Percentiles rank a stretch among this genome's conserved stretches.
Evolutionary conservation across 2,113 vertebrate genomes (phyloP).

Genomic region (Galeopterus variegatus): DNA sequence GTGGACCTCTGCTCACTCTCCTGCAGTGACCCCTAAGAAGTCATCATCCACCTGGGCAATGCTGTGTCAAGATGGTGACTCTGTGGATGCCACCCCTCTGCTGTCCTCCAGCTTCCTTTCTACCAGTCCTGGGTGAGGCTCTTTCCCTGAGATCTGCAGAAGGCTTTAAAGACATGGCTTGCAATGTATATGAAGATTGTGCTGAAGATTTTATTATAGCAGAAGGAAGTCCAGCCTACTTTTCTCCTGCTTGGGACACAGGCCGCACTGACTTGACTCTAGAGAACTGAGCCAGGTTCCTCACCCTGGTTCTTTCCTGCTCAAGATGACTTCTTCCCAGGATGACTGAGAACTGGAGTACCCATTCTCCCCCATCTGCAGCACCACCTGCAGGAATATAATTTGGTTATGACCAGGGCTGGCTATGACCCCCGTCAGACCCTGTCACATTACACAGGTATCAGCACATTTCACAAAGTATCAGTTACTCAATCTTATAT

Average conservation of each 20-base stretch:
- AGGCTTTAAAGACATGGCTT: neutral
- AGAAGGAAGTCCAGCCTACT: neutral
- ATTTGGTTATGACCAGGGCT: too few relatives aligned
- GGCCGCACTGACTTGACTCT: neutral
- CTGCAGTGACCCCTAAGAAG: neutral
- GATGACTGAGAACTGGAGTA: neutral
- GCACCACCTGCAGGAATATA: rapidly evolving
- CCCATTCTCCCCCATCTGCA: rapidly evolving
- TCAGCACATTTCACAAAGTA: neutral
- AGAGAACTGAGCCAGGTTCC: neutral
- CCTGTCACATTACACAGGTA: neutral
- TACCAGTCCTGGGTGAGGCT: too few relatives aligned
- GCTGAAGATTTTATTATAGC: neutral
- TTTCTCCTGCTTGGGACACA: neutral
- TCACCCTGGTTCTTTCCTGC: neutral
- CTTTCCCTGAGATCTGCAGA: neutral
- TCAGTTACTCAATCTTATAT: neutral
- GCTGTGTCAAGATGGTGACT: neutral
- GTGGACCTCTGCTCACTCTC: neutral
- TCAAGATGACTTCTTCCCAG: neutral
- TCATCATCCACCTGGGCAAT: neutral
- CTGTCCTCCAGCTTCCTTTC: neutral
- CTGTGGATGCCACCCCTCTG: too few relatives aligned
- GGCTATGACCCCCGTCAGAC: rapidly evolving
- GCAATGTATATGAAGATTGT: rapidly evolving